Percentiles rank a stretch among this genome's conserved stretches.
phyloP scores from a whole-genome alignment of 1,140 invertebrate species.

The Drosophila repleta region DNA sequence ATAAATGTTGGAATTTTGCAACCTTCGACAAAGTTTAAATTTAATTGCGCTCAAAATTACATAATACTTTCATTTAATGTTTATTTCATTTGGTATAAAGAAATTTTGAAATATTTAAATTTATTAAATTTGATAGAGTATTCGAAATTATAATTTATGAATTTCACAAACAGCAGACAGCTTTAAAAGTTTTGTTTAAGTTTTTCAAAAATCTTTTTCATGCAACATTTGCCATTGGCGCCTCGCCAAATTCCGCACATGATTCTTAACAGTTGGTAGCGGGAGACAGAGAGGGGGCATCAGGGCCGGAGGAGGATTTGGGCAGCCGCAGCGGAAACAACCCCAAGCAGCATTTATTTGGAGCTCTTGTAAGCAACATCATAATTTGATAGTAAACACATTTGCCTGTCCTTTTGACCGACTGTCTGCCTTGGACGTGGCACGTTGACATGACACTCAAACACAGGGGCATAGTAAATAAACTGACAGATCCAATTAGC shows the following conservation, averaged over 20 bases:
- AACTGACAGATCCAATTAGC: conserved; percentile 75
- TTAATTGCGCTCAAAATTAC: no score
- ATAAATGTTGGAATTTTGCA: no score
- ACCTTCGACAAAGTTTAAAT: not conserved
- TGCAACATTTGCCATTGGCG: conserved; percentile 48
- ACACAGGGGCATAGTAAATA: conserved; percentile 6
- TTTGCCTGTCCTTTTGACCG: conserved; percentile 45
- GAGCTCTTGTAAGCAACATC: conserved; percentile 51
- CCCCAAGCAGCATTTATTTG: conserved; percentile 10
- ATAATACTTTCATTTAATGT: no score
- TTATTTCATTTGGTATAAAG: conserved; percentile 21
- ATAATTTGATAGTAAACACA: conserved; percentile 76
- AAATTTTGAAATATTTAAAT: conserved; percentile 23
- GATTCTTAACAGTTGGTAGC: conserved; percentile 5
- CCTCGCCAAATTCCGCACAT: conserved; percentile 47
- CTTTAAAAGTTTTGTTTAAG: conserved; percentile 12
- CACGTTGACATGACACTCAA: conserved; percentile 36
- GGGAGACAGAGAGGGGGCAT: no score
- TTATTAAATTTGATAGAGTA: conserved; percentile 25
- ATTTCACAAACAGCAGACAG: conserved; percentile 12
- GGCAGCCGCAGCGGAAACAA: not conserved
- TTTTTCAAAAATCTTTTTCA: conserved; percentile 7
- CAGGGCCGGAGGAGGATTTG: not conserved
- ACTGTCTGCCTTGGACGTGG: conserved; percentile 18
- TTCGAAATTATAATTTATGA: conserved; percentile 30